phyloP scores from a whole-genome alignment of 1,140 invertebrate genomes.

The Scaptomyza hsui region DNA sequence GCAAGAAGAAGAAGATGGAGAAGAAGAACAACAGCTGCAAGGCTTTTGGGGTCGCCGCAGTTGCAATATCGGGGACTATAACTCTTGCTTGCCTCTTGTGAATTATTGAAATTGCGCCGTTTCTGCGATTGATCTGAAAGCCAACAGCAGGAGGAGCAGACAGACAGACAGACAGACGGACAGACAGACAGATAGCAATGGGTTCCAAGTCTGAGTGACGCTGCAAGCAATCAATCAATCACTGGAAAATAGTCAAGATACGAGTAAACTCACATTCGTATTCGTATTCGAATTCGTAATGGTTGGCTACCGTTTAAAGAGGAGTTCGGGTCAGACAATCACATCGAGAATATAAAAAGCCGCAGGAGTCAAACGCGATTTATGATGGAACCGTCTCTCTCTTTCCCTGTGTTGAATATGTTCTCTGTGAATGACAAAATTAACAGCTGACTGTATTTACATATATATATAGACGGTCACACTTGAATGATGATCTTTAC shows the following conservation, averaged over 20 bases:
- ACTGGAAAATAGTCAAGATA: constrained; percentile 64
- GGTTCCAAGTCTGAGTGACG: constrained; percentile 36
- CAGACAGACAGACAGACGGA: background rate
- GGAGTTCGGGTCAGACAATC: constrained; percentile 8
- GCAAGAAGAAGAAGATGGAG: no score
- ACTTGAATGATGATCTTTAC: no score
- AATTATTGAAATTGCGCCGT: constrained; percentile 80
- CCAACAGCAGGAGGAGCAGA: constrained; percentile 17
- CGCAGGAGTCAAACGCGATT: constrained; percentile 17
- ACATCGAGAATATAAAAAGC: background rate
- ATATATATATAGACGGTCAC: no score
- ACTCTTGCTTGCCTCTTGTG: constrained; percentile 70
- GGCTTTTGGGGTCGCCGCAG: constrained; percentile 39
- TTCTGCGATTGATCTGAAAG: constrained; percentile 60
- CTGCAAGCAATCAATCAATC: constrained; percentile 73
- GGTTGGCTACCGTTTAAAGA: constrained; percentile 36
- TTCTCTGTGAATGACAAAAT: no score
- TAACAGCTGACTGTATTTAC: no score
- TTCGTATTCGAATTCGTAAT: constrained; percentile 6
- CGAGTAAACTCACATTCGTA: background rate
- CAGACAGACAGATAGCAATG: constrained; percentile 18
- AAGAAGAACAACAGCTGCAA: no score
- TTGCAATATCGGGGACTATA: no score
- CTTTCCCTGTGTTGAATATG: no score
- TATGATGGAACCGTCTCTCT: constrained; percentile 4